These are phyloP conservation scores for Drosophila suzukii DNA, from an alignment of 1,140 invertebrate species.

Conservation along the genomic window DNA sequence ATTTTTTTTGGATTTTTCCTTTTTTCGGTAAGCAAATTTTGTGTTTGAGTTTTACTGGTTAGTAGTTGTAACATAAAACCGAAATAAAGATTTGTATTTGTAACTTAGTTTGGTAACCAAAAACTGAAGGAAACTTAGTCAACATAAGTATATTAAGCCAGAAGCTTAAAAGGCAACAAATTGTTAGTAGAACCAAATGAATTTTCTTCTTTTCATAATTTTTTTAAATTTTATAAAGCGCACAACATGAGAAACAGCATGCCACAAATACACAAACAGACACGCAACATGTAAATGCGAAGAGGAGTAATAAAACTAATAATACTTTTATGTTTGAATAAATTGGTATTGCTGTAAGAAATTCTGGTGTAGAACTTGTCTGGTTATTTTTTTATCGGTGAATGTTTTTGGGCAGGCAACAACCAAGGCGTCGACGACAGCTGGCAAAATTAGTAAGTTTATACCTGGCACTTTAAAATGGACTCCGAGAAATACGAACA, in stretches of 20 bases:
- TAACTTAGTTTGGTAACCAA: constrained; percentile 41
- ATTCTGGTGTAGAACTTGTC: neutral
- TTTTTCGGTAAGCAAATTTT: constrained; percentile 67
- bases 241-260: constrained; percentile 61
- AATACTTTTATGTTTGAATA: constrained; percentile 7
- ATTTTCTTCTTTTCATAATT: constrained; percentile 19
- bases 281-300: constrained; percentile 54
- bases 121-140: constrained; percentile 34
- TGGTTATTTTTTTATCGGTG: constrained; percentile 4
- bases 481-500: neutral
- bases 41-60: constrained; percentile 73
- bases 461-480: neutral
- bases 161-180: constrained; percentile 75
- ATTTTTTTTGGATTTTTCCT: constrained; percentile 22
- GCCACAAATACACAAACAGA: constrained; percentile 64
- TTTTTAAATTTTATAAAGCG: constrained; percentile 51
- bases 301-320: constrained; percentile 29
- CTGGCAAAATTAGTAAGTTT: constrained; percentile 4
- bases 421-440: constrained; percentile 44
- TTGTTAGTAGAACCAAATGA: constrained; percentile 65
- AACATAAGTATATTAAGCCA: constrained; percentile 66
- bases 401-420: constrained; percentile 14
- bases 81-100: constrained; percentile 31
- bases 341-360: constrained; percentile 3
- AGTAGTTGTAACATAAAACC: constrained; percentile 70